Evolutionary conservation across 2,888 invertebrate species (phyloP).

Genomic region (Drosophila meridiana): DNA sequence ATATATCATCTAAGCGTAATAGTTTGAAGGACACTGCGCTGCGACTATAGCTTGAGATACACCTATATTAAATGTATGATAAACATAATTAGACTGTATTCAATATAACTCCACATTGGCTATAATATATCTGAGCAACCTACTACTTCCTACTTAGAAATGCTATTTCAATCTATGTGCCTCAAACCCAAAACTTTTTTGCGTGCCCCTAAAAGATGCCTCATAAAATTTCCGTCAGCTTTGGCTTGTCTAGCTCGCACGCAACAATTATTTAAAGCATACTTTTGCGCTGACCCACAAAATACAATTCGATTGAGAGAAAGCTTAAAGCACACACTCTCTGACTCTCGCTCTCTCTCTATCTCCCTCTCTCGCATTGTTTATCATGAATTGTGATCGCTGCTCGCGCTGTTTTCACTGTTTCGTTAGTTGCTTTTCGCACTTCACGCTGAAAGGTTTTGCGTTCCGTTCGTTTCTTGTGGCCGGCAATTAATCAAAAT

Average conservation of each 20-base stretch:
- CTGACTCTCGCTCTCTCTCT: neutral
- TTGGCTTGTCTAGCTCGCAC: neutral
- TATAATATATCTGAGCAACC: no score
- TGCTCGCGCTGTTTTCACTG: constrained; percentile 14
- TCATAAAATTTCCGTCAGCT: neutral
- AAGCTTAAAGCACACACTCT: constrained; percentile 32
- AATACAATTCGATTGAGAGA: constrained; percentile 31
- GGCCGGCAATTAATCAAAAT: constrained; percentile 17
- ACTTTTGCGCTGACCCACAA: constrained; percentile 37
- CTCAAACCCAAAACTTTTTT: constrained; percentile 14
- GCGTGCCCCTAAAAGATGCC: neutral
- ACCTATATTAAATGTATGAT: no score
- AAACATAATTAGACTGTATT: no score
- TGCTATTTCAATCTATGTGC: constrained; percentile 5
- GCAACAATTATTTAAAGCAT: constrained; percentile 45
- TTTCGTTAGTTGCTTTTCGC: constrained; percentile 32
- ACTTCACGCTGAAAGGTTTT: constrained; percentile 29
- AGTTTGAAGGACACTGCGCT: no score
- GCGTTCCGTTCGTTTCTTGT: constrained; percentile 10
- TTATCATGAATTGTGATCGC: constrained; percentile 18
- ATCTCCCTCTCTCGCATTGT: neutral
- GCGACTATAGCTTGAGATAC: no score
- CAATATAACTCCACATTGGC: no score
- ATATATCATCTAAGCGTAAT: no score
- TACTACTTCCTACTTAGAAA: neutral